Base-by-base conservation (phyloP, 1,140 invertebrate genomes). In the Aphelinus certus region DNA sequence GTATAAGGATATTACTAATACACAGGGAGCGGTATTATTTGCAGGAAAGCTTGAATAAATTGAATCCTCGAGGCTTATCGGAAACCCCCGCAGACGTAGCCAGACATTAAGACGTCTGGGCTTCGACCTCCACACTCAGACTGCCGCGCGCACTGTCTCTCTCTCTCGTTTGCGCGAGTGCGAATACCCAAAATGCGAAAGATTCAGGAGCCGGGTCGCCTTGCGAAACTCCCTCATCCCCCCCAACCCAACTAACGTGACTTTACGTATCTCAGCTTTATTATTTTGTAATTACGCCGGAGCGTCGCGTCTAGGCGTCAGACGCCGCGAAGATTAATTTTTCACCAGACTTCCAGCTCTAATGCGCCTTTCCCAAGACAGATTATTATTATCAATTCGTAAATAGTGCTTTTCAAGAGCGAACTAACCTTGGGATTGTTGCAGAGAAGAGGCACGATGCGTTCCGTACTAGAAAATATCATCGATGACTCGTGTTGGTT, bases 101-200 rank as follows among this genome's bases (percentile, higher is more conserved):
- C 79, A 81, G 83, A 83, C 84, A 85, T 86, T 85, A 86, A 86
- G 84, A 86, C 83, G 83, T 84, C 84, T 85, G 84, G 83, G 81
- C 80, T 82, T 84, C 83, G 84, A 85, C 83, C 83, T 83, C 80
- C 73, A 26, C 73, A 77, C 76, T 79, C 64, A 67, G 26, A 26
- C 26, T 26, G 26, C 26, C 26, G 0, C 4, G 69, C 69, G 71
- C 61, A 53, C 71, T 66, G 26, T 61, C 48, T 42, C 71, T 64
- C 47, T 51, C 67, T 62, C 55, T 68, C 46, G 63, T 56, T 10
- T 61, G 63, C 58, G 49, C 67, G 71, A 70, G 51, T 76, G 51
- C 61, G 43, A 49, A 70, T 62, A 68, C 75, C 58, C 53, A 53
- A 26, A 26, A 26, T 26, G 26, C 26, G 26, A 26, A 26, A 26